phyloP scores from a whole-genome alignment of 2,113 vertebrate genomes.

The Nycticorax nycticorax region DNA sequence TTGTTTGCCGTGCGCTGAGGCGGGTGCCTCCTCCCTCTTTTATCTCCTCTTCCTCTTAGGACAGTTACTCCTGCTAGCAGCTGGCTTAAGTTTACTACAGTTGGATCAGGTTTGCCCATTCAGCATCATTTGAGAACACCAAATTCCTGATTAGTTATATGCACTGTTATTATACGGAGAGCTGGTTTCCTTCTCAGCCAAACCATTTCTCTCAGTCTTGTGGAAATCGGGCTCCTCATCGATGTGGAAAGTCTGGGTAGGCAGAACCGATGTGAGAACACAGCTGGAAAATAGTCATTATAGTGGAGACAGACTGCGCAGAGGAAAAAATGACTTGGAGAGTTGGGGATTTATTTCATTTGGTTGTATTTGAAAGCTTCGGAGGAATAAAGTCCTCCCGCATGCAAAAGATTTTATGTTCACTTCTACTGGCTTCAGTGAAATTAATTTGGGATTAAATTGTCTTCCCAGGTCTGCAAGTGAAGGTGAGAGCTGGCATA shows the following conservation, averaged over 20 bases:
- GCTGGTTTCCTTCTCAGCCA: not conserved
- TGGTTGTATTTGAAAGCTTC: not conserved
- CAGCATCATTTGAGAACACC: not conserved
- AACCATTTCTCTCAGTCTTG: not conserved
- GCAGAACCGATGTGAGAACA: not conserved
- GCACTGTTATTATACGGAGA: not conserved
- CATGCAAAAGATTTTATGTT: not conserved
- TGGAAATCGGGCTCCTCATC: not conserved
- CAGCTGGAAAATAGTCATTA: constrained; percentile 8
- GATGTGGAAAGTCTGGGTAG: not conserved
- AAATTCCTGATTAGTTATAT: not conserved
- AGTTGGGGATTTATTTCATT: not conserved
- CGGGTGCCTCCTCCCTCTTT: not conserved
- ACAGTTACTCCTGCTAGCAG: not conserved
- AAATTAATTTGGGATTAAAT: not conserved
- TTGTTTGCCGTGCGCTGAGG: not conserved
- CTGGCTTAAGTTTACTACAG: not conserved
- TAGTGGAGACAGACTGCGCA: not conserved
- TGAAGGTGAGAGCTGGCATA: not conserved
- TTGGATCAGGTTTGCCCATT: not conserved
- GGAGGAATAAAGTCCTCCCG: not conserved
- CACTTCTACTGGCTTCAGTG: not conserved
- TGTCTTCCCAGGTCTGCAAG: not conserved
- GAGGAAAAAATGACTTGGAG: not conserved
- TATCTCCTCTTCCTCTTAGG: not conserved